phyloP scores from a whole-genome alignment of 1,140 invertebrate genomes.

The Neoseiulus cucumeris region DNA sequence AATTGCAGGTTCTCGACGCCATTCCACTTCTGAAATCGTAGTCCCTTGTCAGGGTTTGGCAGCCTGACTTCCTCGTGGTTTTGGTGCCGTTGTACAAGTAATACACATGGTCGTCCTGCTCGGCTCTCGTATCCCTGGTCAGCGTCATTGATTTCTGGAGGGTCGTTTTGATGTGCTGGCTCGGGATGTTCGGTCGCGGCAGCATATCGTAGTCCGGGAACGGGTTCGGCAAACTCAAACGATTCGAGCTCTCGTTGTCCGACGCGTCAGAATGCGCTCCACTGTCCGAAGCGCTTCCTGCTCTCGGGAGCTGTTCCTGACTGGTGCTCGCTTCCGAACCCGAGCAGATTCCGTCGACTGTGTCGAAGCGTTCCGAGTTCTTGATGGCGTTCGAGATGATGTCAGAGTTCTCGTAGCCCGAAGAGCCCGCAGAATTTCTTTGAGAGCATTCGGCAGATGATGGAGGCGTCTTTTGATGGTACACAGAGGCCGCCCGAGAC shows the following conservation, averaged over 20 bases:
- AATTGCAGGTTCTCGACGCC: not conserved
- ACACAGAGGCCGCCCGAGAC: not conserved
- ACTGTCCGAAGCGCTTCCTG: constrained; percentile 5
- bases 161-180: not conserved
- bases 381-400: not conserved
- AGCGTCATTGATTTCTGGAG: constrained; percentile 8
- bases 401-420: constrained; percentile 2
- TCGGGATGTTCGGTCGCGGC: not conserved
- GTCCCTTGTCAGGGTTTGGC: not conserved
- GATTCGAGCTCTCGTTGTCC: not conserved
- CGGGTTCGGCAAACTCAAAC: constrained; percentile 9
- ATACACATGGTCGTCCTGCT: not conserved
- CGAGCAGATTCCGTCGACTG: not conserved
- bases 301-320: not conserved
- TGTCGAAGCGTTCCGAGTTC: not conserved
- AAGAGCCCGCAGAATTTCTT: not conserved
- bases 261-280: constrained; percentile 2
- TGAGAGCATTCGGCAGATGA: constrained; percentile 7
- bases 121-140: not conserved
- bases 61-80: not conserved
- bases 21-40: not conserved
- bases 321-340: constrained; percentile 3
- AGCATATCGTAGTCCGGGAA: constrained; percentile 2
- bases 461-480: not conserved
- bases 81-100: constrained; percentile 6